Percentiles rank a stretch among this genome's conserved stretches.
Conservation (phyloP, 2,797 vertebrate genomes). For the Chaunax sp. region DNA sequence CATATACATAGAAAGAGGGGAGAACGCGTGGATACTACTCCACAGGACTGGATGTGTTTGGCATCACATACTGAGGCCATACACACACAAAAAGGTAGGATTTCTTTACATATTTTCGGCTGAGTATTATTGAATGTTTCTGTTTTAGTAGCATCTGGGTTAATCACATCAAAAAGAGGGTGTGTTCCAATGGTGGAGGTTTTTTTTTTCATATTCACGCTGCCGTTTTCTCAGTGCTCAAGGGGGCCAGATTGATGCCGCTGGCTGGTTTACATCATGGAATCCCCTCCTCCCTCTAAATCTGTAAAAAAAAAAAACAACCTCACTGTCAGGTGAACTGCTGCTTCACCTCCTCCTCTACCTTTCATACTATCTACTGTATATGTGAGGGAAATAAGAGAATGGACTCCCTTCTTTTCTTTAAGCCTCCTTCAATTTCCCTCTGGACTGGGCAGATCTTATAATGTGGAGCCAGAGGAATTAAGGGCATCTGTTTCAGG, state of each 20-base stretch:
- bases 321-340: constrained; percentile 36
- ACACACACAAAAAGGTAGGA: constrained; percentile 53
- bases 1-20: constrained; percentile 44
- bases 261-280: constrained; percentile 65
- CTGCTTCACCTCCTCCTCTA: constrained; percentile 7
- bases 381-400: constrained; percentile 26
- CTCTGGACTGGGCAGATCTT: constrained; percentile 54
- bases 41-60: constrained; percentile 65
- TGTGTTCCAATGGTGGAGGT: constrained; percentile 50
- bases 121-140: not conserved
- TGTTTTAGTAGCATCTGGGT: constrained; percentile 37
- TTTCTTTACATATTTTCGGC: not conserved
- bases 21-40: constrained; percentile 68
- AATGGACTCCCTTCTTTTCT: constrained; percentile 29
- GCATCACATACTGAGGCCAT: constrained; percentile 31
- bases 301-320: constrained; percentile 29
- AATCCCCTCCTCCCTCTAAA: constrained; percentile 69
- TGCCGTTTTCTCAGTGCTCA: constrained; percentile 55
- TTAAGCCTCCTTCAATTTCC: constrained; percentile 18
- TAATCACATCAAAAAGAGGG: constrained; percentile 55
- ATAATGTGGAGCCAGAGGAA: constrained; percentile 59
- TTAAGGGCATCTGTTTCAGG: constrained; percentile 71
- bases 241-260: constrained; percentile 58
- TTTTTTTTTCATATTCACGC: constrained; percentile 29
- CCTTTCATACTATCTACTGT: constrained; percentile 20